Base-by-base conservation (phyloP, 2,888 invertebrate genomes). In the Hybos culiciformis region DNA sequence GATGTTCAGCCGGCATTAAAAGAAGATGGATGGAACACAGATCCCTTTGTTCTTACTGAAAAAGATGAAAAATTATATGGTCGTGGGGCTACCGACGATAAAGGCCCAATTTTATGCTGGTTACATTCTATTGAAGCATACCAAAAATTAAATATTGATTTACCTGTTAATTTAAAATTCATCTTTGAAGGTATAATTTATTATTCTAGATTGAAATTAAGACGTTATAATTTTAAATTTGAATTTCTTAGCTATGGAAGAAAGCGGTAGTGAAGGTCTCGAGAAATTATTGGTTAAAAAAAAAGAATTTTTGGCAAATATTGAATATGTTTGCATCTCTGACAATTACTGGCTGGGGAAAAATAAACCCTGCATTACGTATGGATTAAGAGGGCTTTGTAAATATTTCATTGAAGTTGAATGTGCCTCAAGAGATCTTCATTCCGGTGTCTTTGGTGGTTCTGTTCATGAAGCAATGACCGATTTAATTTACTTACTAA, bases 311-410 rank as follows among this genome's bases (percentile, higher is more conserved):
- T 74, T 96, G 26, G 72, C 78, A 42, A 75, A 77, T 59, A 82
- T 91, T 1, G 94, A 97, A 65, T 96, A 79, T 68, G 90, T 94
- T 14, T 96, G 96, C 63, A 96, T 98, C 59, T 94, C 94, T 18
- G 97, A 98, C 64, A 98, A 96, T 68, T 98, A 97, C 62, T 98
- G 97, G 97, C 69, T 98, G 46, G 96, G 97, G 2, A 93, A 84
- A 48, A 82, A 79, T n/a, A 93, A 91, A 59, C 97, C 98, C 0
- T 97, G 97, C 62, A 77, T 98, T 46, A 96, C 96, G 0, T 97
- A 97, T 66, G 97, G 97, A 5, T 72, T 98, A 11, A 75, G 94
- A 51, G 97, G 97, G 14, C 74, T 93, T 46, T 87, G 86, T 59
- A 96, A 96, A 66, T 98, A 91, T 64, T 78, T 76, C 55, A 58